Evolutionary conservation across 2,113 vertebrate species (phyloP), one percentile per base, ranked within the genome.

Genomic region (Platanista minor): DNA sequence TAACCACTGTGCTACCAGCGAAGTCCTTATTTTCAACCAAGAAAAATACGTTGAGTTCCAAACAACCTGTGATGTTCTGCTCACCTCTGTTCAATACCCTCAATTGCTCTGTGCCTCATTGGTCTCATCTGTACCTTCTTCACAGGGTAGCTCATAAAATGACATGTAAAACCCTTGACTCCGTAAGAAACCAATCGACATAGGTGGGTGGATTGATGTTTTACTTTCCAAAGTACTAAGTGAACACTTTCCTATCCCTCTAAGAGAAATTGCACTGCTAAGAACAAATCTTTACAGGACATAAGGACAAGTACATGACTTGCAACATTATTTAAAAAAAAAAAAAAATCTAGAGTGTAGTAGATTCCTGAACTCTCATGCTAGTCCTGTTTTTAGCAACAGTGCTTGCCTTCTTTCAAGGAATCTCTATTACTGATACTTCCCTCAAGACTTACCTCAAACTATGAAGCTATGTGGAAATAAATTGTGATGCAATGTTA

Each of bases 281-380:
- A 95, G 43, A 57, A 94, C 15, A 96, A 90, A 75, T 52, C 12
- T 89, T 71, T 25, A 74, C 9, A 61, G 25, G 13, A 72, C 29
- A 8, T 46, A 78, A 59, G 23, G n/a, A 41, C 62, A 89, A 91
- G 39, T 52, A 29, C 5, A 39, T 69, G 87, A 29, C 43, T 84
- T 75, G 46, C 71, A 67, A 62, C 33, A 74, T 69, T 66, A 46
- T 41, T n/a, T 39, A 4, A 43, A 39, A 64, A 21, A 21, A 66
- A 21, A 66, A 29, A 43, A 74, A 66, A 69, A 41, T 46, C 4
- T 29, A 67, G 11, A 61, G 2, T 25, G 13, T 6, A 57, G 31
- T 25, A 41, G 8, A 23, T 78, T 95, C 33, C 91, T 80, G 20
- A 84, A 69, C 8, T 20, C 54, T 72, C 43, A 46, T 14, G 39